These are phyloP conservation scores for Halcyon senegalensis DNA, from an alignment of 2,113 vertebrate genomes.

Conservation along the genomic window DNA sequence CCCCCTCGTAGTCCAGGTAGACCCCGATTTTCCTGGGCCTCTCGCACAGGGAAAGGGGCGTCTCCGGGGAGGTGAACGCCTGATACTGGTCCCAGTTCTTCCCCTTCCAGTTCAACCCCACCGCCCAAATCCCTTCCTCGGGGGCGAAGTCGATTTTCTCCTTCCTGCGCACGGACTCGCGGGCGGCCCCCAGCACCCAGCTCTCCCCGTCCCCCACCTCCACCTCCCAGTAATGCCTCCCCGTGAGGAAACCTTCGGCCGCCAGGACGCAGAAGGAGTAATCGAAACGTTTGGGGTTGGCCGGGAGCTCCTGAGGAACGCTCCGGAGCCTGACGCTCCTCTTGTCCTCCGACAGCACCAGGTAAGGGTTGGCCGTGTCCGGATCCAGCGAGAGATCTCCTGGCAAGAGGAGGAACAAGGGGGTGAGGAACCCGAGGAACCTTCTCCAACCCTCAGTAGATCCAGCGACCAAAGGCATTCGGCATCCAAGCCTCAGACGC, in stretches of 20 bases:
- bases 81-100: conserved; percentile 64
- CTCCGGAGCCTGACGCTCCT: conserved; percentile 44
- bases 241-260: not conserved
- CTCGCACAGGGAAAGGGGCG: conserved; percentile 1
- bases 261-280: conserved; percentile 61
- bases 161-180: conserved; percentile 49
- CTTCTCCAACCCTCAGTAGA: too few relatives aligned
- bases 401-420: not conserved
- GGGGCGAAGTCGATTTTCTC: conserved; percentile 51
- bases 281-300: conserved; percentile 54
- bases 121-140: conserved; percentile 49
- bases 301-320: not conserved
- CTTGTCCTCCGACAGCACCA: conserved; percentile 59
- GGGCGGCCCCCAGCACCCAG: conserved; percentile 60
- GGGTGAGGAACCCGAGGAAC: too few relatives aligned
- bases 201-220: conserved; percentile 60
- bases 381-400: conserved; percentile 51
- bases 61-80: conserved; percentile 32
- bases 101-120: conserved; percentile 65
- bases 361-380: conserved; percentile 62
- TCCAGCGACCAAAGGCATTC: too few relatives aligned
- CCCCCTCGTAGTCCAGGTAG: conserved; percentile 21
- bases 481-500: too few relatives aligned
- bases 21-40: conserved; percentile 25
- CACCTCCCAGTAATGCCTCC: conserved; percentile 73